Conservation (phyloP, 2,888 invertebrate species). For the Merodon equestris region DNA sequence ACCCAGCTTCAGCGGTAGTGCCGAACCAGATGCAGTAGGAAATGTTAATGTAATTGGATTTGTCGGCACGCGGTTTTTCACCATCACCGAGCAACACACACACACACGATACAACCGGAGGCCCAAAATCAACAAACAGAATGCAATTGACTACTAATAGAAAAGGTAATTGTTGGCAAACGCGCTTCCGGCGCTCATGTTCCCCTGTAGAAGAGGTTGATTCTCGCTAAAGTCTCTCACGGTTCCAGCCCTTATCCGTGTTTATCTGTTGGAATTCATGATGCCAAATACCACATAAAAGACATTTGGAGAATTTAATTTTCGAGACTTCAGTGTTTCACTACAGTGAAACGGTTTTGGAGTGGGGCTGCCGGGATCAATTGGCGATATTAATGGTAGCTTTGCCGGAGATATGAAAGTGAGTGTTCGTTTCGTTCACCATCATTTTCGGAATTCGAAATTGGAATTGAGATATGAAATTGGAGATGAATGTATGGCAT, state of each 20-base stretch:
- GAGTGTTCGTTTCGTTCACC: conserved; percentile 37
- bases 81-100: background rate
- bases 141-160: conserved; percentile 59
- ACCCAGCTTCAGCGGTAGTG: too few species aligned
- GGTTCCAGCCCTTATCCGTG: too few species aligned
- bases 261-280: conserved; percentile 39
- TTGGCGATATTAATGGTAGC: background rate
- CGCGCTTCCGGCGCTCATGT: background rate
- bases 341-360: background rate
- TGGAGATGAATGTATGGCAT: conserved; percentile 22
- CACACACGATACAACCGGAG: too few species aligned
- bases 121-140: conserved; percentile 30
- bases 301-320: conserved; percentile 61
- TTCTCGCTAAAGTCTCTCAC: too few species aligned
- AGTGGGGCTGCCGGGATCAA: too few species aligned
- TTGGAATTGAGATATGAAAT: conserved; percentile 51
- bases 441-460: conserved; percentile 54
- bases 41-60: conserved; percentile 55
- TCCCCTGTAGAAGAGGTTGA: conserved; percentile 1
- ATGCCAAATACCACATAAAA: conserved; percentile 52
- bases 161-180: conserved; percentile 45
- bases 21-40: conserved; percentile 2
- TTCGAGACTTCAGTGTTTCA: conserved; percentile 24
- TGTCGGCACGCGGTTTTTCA: conserved; percentile 45
- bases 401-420: conserved; percentile 29